phyloP scores from a whole-genome alignment of 1,140 invertebrate genomes.

The Medauroidea extradentata region DNA sequence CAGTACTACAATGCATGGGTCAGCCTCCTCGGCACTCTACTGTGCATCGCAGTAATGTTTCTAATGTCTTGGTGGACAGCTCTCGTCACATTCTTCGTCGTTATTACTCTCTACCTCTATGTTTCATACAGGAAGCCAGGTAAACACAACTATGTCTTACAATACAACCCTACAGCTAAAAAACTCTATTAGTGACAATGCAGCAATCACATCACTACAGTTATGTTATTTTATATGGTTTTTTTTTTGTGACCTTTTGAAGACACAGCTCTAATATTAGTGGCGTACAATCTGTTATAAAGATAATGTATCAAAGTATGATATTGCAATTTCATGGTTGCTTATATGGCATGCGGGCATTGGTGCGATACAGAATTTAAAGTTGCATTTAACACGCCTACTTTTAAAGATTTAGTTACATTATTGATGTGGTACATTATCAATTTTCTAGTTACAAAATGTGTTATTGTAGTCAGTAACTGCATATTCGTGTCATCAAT shows the following conservation, averaged over 20 bases:
- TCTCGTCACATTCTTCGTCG: constrained; percentile 54
- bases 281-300: too few relatives aligned
- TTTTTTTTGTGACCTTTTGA: background rate
- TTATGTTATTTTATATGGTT: background rate
- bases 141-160: too few relatives aligned
- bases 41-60: constrained; percentile 58
- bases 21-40: constrained; percentile 50
- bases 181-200: background rate
- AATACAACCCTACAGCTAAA: background rate
- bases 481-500: too few relatives aligned
- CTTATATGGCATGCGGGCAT: too few relatives aligned
- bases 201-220: background rate
- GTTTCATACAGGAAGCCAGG: constrained; percentile 40
- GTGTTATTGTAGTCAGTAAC: too few relatives aligned
- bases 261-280: background rate
- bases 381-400: too few relatives aligned
- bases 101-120: constrained; percentile 52
- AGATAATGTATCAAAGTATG: too few relatives aligned
- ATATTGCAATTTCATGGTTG: too few relatives aligned
- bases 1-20: constrained; percentile 59
- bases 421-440: too few relatives aligned
- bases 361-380: too few relatives aligned
- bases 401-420: too few relatives aligned
- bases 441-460: too few relatives aligned
- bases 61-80: constrained; percentile 57